These are phyloP conservation scores for Lophotis ruficrista DNA, from an alignment of 2,113 vertebrate genomes.

Conservation along the genomic window DNA sequence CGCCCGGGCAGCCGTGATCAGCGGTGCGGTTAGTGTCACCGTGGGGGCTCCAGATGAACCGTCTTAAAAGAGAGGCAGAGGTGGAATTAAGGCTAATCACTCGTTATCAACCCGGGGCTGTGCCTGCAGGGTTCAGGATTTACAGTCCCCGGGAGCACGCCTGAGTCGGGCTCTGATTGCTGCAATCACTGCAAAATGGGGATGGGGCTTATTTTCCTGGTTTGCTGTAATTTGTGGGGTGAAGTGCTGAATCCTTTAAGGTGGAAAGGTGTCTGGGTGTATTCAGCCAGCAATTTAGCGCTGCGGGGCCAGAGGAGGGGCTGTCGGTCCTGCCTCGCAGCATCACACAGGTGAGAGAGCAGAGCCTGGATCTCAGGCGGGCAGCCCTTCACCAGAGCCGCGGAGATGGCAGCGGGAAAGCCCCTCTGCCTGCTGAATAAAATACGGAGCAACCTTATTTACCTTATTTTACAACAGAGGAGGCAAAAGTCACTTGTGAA, in stretches of 20 bases:
- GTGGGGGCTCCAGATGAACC: not conserved
- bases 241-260: not conserved
- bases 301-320: not conserved
- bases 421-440: not conserved
- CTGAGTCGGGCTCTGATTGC: slow-evolving; percentile 44
- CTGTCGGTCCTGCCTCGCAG: not conserved
- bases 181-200: slow-evolving; percentile 13
- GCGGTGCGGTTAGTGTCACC: not conserved
- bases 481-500: not conserved
- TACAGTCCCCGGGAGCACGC: not conserved
- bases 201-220: not conserved
- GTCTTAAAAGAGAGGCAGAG: not conserved
- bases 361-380: accelerated
- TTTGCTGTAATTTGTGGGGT: not conserved
- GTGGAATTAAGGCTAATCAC: slow-evolving; percentile 40
- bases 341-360: not conserved
- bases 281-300: not conserved
- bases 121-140: not conserved
- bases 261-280: not conserved
- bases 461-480: not conserved
- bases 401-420: not conserved
- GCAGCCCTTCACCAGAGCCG: not conserved
- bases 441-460: not conserved
- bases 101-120: not conserved
- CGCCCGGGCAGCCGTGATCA: not conserved